phyloP scores from a whole-genome alignment of 2,888 invertebrate genomes.

The Theodoxus fluviatilis region DNA sequence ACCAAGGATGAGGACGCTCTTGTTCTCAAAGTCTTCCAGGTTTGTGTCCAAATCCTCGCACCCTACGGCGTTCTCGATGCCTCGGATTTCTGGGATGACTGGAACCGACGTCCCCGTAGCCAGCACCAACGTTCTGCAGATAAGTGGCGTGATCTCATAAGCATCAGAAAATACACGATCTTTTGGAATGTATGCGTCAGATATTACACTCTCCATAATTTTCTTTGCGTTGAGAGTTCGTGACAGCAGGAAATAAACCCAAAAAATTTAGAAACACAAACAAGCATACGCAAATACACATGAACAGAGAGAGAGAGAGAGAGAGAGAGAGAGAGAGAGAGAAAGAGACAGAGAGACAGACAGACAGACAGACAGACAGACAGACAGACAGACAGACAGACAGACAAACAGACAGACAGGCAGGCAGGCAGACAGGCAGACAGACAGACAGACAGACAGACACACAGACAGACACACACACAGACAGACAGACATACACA shows the following conservation, averaged over 20 bases:
- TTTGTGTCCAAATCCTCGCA: slow-evolving; percentile 61
- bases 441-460: slow-evolving; percentile 15
- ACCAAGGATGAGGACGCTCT: slow-evolving; percentile 66
- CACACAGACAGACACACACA: slow-evolving; percentile 26
- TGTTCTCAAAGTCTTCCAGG: slow-evolving; percentile 61
- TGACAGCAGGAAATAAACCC: not conserved
- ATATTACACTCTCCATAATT: no score
- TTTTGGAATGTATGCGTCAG: no score
- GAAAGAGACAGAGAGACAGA: not conserved
- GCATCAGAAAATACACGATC: no score
- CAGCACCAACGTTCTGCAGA: slow-evolving; percentile 61
- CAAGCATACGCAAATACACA: not conserved
- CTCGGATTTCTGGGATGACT: slow-evolving; percentile 57
- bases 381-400: not conserved
- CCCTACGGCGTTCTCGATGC: slow-evolving; percentile 58
- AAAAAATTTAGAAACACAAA: not conserved
- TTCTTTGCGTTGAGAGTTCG: not conserved
- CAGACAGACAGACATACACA: slow-evolving; percentile 12
- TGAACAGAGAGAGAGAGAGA: not conserved
- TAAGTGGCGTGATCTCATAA: no score
- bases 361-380: not conserved
- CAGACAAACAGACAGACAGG: not conserved
- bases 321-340: slow-evolving; percentile 1
- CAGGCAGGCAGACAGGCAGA: not conserved
- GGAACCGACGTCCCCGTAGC: slow-evolving; percentile 65